phyloP scores from a whole-genome alignment of 1,140 invertebrate species.

The Homalodisca vitripennis region DNA sequence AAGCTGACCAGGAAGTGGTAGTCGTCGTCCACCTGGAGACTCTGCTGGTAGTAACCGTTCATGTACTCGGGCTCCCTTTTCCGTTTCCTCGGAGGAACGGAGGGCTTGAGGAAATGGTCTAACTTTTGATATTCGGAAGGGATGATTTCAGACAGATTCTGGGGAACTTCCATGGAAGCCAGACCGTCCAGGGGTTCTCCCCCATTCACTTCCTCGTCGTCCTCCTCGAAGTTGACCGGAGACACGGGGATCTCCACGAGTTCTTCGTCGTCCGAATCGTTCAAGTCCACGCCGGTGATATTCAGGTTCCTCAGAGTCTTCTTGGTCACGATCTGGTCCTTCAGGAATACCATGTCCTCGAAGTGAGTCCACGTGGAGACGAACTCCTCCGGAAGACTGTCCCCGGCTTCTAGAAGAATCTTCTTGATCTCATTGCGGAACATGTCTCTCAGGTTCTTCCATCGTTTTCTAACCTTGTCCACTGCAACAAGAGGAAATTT shows the following conservation, averaged over 20 bases:
- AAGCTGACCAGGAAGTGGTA: slow-evolving; percentile 32
- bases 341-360: slow-evolving; percentile 30
- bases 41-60: slow-evolving; percentile 8
- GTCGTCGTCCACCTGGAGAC: slow-evolving; percentile 27
- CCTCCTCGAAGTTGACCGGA: slow-evolving; percentile 6
- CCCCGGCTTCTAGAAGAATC: slow-evolving; percentile 5
- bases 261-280: slow-evolving; percentile 23
- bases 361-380: slow-evolving; percentile 28
- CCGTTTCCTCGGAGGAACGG: background rate
- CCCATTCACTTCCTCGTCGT: background rate
- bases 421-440: slow-evolving; percentile 30
- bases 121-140: slow-evolving; percentile 2
- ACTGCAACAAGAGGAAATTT: too few species aligned
- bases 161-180: background rate
- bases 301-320: slow-evolving; percentile 18
- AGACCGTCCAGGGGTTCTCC: background rate
- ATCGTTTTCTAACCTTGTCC: slow-evolving; percentile 28
- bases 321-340: slow-evolving; percentile 26
- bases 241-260: slow-evolving; percentile 2
- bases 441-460: slow-evolving; percentile 29
- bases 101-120: slow-evolving; percentile 14
- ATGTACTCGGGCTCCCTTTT: background rate
- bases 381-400: slow-evolving; percentile 3
- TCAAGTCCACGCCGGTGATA: slow-evolving; percentile 11
- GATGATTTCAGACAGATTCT: slow-evolving; percentile 16